These are phyloP conservation scores for Tenthredo livida DNA, from an alignment of 2,888 invertebrate genomes.

Conservation along the genomic window DNA sequence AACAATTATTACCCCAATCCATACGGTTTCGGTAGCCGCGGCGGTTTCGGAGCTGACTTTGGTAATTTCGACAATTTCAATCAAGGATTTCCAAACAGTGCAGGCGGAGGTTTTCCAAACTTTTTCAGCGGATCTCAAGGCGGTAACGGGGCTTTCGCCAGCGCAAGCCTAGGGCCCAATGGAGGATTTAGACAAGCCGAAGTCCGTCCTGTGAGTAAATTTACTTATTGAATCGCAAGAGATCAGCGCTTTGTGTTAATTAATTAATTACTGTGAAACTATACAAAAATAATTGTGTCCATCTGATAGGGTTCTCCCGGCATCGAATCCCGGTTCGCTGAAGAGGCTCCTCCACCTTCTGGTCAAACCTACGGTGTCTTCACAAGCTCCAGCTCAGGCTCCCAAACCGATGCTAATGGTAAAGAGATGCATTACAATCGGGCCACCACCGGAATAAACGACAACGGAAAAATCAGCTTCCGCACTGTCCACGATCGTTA, in stretches of 20 bases:
- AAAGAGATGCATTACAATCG: slow-evolving; percentile 80
- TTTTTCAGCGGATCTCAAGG: background rate
- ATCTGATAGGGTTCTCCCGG: slow-evolving; percentile 65
- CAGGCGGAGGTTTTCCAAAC: slow-evolving; percentile 17
- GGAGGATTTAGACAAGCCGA: slow-evolving; percentile 68
- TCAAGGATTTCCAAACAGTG: slow-evolving; percentile 26
- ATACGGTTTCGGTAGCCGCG: background rate
- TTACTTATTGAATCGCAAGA: background rate
- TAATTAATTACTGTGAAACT: background rate
- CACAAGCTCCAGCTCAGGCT: slow-evolving; percentile 83
- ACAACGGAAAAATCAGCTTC: slow-evolving; percentile 86
- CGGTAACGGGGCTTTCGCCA: slow-evolving; percentile 54
- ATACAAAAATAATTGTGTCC: background rate
- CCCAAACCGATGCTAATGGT: slow-evolving; percentile 81
- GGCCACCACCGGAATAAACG: slow-evolving; percentile 85
- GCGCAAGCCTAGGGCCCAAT: slow-evolving; percentile 65
- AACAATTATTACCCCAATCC: slow-evolving; percentile 49
- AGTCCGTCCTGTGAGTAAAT: slow-evolving; percentile 68
- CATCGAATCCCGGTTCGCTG: slow-evolving; percentile 71
- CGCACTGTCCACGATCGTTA: slow-evolving; percentile 80
- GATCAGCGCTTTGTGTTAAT: background rate
- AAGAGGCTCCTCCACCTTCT: slow-evolving; percentile 66
- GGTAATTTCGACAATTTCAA: background rate
- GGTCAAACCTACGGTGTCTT: slow-evolving; percentile 80
- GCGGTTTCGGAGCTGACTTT: background rate